A percentile compares a stretch with the other conserved stretches of the same genome.
These are phyloP conservation scores for Cyprinodon brontotheroides DNA, from an alignment of 2,113 vertebrate species.

Conservation along the genomic window DNA sequence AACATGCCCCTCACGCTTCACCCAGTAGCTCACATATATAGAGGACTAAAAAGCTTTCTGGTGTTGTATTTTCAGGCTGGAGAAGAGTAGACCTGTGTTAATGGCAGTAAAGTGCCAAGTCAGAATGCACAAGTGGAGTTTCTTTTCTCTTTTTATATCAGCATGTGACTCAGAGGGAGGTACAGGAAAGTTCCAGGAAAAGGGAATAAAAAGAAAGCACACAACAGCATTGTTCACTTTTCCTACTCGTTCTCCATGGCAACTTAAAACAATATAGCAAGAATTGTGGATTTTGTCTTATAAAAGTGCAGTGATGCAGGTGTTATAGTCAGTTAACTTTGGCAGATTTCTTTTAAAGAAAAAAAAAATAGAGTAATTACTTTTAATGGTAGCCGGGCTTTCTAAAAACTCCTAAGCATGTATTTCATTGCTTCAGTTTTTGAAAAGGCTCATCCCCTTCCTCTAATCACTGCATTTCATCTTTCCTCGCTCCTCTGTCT, in stretches of 20 bases:
- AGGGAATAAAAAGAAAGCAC: constrained; percentile 21
- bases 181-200: constrained; percentile 50
- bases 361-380: neutral
- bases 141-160: constrained; percentile 51
- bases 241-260: constrained; percentile 63
- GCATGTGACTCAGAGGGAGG: constrained; percentile 43
- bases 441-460: neutral
- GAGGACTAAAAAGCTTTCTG: constrained; percentile 62
- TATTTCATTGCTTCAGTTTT: neutral
- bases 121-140: constrained; percentile 52
- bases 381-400: neutral
- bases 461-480: neutral
- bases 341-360: neutral
- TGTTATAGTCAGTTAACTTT: constrained; percentile 24
- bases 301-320: constrained; percentile 10
- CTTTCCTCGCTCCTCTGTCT: neutral
- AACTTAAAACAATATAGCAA: constrained; percentile 47
- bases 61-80: constrained; percentile 55
- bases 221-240: constrained; percentile 53
- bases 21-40: neutral
- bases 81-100: constrained; percentile 48
- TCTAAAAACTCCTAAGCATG: too few species aligned
- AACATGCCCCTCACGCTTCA: constrained; percentile 8
- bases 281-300: constrained; percentile 32
- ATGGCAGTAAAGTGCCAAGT: constrained; percentile 64